phyloP scores from a whole-genome alignment of 2,888 invertebrate species.

The Troides helena region DNA sequence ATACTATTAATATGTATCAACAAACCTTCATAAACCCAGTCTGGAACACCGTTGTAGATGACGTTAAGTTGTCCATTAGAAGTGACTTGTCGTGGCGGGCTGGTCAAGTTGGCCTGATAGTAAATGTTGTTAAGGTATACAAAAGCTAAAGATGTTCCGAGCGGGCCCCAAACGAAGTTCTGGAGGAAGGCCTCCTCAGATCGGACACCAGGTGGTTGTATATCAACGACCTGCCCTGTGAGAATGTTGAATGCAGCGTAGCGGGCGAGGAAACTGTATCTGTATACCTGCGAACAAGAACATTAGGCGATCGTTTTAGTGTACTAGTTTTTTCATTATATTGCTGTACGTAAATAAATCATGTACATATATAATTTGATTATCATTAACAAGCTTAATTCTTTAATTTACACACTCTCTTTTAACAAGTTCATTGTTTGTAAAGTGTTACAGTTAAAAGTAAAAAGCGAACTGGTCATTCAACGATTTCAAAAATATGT shows the following conservation, averaged over 20 bases:
- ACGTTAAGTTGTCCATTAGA: slow-evolving; percentile 80
- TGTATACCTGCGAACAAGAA: slow-evolving; percentile 82
- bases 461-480: no score
- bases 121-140: slow-evolving; percentile 88
- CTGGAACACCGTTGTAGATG: slow-evolving; percentile 92
- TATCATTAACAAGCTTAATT: no score
- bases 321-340: no score
- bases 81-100: slow-evolving; percentile 80
- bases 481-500: no score
- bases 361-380: no score
- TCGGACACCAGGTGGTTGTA: slow-evolving; percentile 50
- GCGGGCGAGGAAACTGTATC: slow-evolving; percentile 88
- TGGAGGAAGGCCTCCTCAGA: slow-evolving; percentile 78
- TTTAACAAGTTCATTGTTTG: no score
- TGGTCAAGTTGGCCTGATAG: slow-evolving; percentile 81
- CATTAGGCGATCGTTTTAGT: no score
- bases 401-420: no score
- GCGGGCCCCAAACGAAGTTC: slow-evolving; percentile 88
- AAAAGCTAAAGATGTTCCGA: slow-evolving; percentile 85
- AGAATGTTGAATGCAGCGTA: slow-evolving; percentile 85
- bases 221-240: slow-evolving; percentile 61
- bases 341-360: no score
- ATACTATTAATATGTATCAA: slow-evolving; percentile 21
- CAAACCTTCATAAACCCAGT: slow-evolving; percentile 97
- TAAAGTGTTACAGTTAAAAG: no score